Conservation (phyloP, 2,888 invertebrate genomes). For the Tetanocera ferruginea region DNA sequence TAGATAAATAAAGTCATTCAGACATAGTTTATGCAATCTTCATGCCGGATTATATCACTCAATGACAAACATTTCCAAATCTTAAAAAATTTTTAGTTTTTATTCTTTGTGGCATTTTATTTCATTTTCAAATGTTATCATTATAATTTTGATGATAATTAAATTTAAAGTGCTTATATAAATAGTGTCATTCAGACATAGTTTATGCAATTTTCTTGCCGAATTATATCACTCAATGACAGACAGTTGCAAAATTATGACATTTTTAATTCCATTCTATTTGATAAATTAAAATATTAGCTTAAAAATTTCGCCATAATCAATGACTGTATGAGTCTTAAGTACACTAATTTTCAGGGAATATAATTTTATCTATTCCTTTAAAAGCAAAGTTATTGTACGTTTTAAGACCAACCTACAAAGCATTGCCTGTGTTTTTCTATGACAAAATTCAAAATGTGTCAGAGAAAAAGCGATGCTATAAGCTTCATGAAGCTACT, state of each 20-base stretch:
- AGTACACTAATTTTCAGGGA: no score
- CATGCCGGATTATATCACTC: conserved; percentile 69
- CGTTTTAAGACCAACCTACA: no score
- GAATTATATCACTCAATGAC: conserved; percentile 69
- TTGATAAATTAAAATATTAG: background rate
- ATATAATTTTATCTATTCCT: no score
- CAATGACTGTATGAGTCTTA: no score
- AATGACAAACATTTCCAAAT: conserved; percentile 60
- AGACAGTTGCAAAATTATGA: conserved; percentile 52
- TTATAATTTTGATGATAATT: background rate
- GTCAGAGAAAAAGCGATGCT: no score
- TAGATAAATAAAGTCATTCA: conserved; percentile 57
- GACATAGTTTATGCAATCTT: conserved; percentile 67
- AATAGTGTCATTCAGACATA: conserved; percentile 67
- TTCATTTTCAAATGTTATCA: background rate
- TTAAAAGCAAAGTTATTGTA: no score
- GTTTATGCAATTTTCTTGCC: conserved; percentile 61
- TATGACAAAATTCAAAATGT: no score
- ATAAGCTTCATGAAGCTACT: no score
- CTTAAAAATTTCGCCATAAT: background rate
- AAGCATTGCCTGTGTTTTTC: no score
- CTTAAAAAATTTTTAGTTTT: background rate
- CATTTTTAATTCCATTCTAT: background rate
- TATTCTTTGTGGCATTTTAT: background rate
- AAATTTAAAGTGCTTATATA: background rate